Evolutionary conservation across 37 sponge, comb jelly and placozoan species (phyloP).

Genomic region (Beroe ovata): DNA sequence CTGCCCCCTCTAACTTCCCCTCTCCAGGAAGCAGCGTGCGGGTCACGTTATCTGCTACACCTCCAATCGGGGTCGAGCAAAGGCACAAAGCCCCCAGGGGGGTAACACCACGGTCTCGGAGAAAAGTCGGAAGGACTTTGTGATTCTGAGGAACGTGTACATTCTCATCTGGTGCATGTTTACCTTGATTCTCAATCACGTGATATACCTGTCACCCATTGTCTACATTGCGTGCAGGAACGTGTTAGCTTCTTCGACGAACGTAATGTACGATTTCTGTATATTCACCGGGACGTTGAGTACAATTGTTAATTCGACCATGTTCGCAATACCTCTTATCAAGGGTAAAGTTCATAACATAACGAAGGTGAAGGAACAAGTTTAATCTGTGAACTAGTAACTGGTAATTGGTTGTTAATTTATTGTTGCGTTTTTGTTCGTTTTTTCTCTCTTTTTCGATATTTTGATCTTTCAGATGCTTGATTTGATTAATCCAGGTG

Average conservation of each 20-base stretch:
- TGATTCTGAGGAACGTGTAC: slow-evolving; percentile 2
- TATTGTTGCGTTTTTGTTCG: no score
- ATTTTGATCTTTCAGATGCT: no score
- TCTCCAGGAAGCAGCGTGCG: no score
- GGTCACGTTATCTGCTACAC: no score
- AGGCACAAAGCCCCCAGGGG: no score
- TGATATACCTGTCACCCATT: background rate
- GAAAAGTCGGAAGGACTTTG: background rate
- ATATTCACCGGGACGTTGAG: background rate
- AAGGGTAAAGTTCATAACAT: background rate
- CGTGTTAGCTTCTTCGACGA: background rate
- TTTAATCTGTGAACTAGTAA: no score
- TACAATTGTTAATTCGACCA: background rate
- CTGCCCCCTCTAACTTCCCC: no score
- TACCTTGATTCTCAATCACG: background rate
- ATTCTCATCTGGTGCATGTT: background rate
- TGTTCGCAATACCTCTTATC: slow-evolving; percentile 57
- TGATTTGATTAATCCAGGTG: no score
- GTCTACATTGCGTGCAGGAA: background rate
- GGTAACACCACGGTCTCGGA: no score
- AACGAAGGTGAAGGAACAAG: background rate
- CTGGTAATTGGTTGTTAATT: no score
- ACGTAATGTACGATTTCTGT: background rate
- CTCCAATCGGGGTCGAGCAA: no score
- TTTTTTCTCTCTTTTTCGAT: no score